phyloP scores from a whole-genome alignment of 2,113 vertebrate species.

The Dromaius novaehollandiae region DNA sequence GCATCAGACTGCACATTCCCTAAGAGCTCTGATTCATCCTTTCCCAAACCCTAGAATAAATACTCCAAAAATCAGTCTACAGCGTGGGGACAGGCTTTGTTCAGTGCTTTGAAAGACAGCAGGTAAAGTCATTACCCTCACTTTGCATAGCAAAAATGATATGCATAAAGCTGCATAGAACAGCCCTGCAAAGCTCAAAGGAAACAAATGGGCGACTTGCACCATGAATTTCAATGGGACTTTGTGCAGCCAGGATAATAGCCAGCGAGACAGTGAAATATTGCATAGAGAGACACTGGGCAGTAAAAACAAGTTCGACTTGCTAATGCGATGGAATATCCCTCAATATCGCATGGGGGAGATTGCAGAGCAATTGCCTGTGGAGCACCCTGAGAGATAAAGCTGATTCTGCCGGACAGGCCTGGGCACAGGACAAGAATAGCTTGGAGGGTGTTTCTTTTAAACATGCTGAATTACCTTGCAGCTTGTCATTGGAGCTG shows the following conservation, averaged over 20 bases:
- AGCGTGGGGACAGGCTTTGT: slow-evolving; percentile 61
- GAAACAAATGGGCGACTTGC: slow-evolving; percentile 66
- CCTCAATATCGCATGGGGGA: not conserved
- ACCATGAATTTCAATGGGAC: slow-evolving; percentile 66
- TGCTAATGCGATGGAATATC: slow-evolving; percentile 40
- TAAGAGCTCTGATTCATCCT: slow-evolving; percentile 61
- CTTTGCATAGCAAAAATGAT: slow-evolving; percentile 67
- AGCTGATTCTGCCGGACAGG: not conserved
- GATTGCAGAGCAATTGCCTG: not conserved
- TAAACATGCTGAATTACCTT: not conserved
- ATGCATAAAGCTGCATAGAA: slow-evolving; percentile 61
- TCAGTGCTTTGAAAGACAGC: slow-evolving; percentile 56
- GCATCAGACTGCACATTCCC: slow-evolving; percentile 48
- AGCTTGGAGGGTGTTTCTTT: not conserved
- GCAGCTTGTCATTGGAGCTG: not conserved
- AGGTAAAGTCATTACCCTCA: slow-evolving; percentile 71
- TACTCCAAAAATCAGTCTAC: slow-evolving; percentile 47
- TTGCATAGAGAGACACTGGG: slow-evolving; percentile 41
- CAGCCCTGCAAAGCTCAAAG: slow-evolving; percentile 63
- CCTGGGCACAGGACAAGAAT: not conserved
- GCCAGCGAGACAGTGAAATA: slow-evolving; percentile 59
- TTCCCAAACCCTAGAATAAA: slow-evolving; percentile 62
- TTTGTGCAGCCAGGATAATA: slow-evolving; percentile 68
- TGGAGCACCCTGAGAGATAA: not conserved
- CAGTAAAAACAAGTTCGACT: slow-evolving; percentile 50